Percentiles rank a stretch among this genome's conserved stretches.
Conservation (phyloP, 2,888 invertebrate genomes). For the Oconnorella tubifera region DNA sequence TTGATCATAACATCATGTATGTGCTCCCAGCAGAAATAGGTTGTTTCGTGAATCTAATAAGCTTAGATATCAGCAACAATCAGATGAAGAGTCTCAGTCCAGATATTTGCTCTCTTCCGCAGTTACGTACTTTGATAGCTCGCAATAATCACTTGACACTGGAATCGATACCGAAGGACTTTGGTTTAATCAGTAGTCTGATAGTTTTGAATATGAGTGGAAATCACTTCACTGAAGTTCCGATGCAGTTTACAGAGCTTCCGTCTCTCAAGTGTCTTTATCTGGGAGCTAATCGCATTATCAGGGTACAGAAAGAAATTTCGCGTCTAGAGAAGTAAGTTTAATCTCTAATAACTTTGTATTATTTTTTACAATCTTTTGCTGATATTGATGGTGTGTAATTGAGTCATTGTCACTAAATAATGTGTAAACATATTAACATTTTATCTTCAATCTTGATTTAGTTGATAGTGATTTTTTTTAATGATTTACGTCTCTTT, state of each 20-base stretch:
- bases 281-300: constrained; percentile 82
- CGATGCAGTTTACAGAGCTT: constrained; percentile 79
- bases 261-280: constrained; percentile 76
- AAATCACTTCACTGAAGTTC: constrained; percentile 75
- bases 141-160: constrained; percentile 84
- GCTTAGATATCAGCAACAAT: constrained; percentile 84
- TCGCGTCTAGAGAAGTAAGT: constrained; percentile 68
- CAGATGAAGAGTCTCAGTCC: constrained; percentile 73
- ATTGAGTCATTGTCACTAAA: no score
- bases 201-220: constrained; percentile 92
- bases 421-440: no score
- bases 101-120: constrained; percentile 69
- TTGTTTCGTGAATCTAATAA: constrained; percentile 65
- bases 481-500: no score
- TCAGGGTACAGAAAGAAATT: constrained; percentile 75
- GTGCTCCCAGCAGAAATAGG: constrained; percentile 49
- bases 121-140: constrained; percentile 60
- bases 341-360: no score
- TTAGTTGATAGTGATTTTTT: no score
- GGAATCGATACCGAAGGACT: constrained; percentile 81
- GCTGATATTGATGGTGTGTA: no score
- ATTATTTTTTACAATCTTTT: no score
- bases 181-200: constrained; percentile 66
- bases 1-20: constrained; percentile 54
- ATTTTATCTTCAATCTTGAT: no score